Percentiles rank a stretch among this genome's conserved stretches.
Conservation (phyloP, 2,888 invertebrate genomes). For the Erebia palarica region DNA sequence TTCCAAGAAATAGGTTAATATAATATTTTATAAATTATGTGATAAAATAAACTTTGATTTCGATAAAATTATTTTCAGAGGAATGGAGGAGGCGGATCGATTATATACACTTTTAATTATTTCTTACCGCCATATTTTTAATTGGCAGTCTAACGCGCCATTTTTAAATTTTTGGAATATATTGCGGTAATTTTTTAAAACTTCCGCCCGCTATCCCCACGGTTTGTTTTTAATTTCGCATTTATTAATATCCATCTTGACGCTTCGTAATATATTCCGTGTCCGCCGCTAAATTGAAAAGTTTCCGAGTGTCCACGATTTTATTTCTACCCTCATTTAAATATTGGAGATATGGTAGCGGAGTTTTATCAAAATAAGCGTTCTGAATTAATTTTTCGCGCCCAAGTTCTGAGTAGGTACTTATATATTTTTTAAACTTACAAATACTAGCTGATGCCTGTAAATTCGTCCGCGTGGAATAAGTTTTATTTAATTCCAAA, state of each 20-base stretch:
- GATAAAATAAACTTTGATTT: no score
- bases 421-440: neutral
- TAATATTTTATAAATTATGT: no score
- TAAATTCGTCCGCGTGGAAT: neutral
- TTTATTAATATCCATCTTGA: slow-evolving; percentile 49
- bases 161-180: slow-evolving; percentile 58
- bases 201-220: slow-evolving; percentile 47
- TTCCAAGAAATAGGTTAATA: no score
- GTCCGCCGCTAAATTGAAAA: slow-evolving; percentile 49
- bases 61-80: neutral
- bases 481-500: neutral
- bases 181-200: slow-evolving; percentile 62
- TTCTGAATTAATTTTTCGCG: neutral
- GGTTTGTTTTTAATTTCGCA: slow-evolving; percentile 40
- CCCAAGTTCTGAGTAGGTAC: no score
- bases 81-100: no score
- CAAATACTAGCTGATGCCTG: neutral
- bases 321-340: slow-evolving; percentile 41
- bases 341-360: slow-evolving; percentile 37
- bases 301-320: slow-evolving; percentile 43
- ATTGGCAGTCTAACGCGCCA: slow-evolving; percentile 49
- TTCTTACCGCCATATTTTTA: slow-evolving; percentile 41
- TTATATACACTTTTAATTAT: neutral
- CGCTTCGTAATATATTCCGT: slow-evolving; percentile 48
- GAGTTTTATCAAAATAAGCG: slow-evolving; percentile 20